Evolutionary conservation across 1,140 invertebrate genomes (phyloP).

Genomic region (Drosophila pectinifera): DNA sequence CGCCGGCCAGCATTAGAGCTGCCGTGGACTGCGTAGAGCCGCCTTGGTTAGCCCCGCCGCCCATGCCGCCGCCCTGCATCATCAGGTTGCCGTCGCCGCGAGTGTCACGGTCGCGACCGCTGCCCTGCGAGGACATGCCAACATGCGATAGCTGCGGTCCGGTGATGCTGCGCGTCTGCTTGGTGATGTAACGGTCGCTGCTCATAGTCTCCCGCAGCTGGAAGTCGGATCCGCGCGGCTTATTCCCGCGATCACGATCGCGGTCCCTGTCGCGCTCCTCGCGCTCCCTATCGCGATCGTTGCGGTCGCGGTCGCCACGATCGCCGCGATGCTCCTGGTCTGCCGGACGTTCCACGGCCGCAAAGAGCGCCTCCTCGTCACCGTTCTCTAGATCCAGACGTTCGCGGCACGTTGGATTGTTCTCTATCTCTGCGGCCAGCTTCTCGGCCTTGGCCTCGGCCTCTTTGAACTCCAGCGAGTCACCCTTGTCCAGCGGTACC

Average conservation of each 20-base stretch:
- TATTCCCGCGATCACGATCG: constrained; percentile 76
- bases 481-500: constrained; percentile 92
- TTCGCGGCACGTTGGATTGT: constrained; percentile 91
- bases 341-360: constrained; percentile 88
- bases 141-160: constrained; percentile 72
- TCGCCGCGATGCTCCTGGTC: constrained; percentile 56
- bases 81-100: constrained; percentile 64
- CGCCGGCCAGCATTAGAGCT: constrained; percentile 62
- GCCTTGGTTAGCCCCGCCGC: constrained; percentile 50
- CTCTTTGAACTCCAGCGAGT: constrained; percentile 94
- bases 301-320: constrained; percentile 62
- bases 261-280: constrained; percentile 74
- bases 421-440: constrained; percentile 96
- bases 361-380: constrained; percentile 92
- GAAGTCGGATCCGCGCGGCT: constrained; percentile 63
- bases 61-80: constrained; percentile 55
- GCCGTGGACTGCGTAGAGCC: constrained; percentile 65
- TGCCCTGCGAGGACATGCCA: constrained; percentile 60
- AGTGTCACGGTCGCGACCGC: constrained; percentile 51
- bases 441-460: constrained; percentile 93
- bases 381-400: constrained; percentile 95
- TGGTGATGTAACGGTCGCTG: constrained; percentile 80
- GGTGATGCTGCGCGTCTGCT: constrained; percentile 75
- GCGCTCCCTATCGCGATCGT: constrained; percentile 70
- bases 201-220: constrained; percentile 79